Evolutionary conservation across 2,888 invertebrate genomes (phyloP).

Genomic region (Mesorhabditis belari): DNA sequence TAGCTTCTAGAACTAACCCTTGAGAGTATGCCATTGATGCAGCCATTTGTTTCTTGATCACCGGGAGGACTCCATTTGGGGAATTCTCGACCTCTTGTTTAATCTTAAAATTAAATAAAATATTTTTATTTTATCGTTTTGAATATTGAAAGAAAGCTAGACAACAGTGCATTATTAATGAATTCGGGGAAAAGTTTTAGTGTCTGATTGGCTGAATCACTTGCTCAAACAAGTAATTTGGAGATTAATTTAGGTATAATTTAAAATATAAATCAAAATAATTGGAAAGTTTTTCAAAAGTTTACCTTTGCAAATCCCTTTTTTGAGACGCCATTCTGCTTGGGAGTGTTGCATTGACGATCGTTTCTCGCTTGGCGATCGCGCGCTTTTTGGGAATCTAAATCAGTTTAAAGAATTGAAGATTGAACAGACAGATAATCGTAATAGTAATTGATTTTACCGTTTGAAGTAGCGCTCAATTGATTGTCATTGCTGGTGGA

Average conservation of each 20-base stretch:
- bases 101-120: too few relatives aligned
- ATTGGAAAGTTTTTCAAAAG: too few relatives aligned
- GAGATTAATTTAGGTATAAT: too few relatives aligned
- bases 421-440: neutral
- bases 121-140: too few relatives aligned
- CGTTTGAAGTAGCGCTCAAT: too few relatives aligned
- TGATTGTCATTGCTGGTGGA: neutral
- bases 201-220: too few relatives aligned
- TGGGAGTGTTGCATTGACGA: conserved; percentile 1
- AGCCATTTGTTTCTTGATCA: neutral
- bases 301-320: neutral
- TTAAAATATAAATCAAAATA: too few relatives aligned
- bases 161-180: too few relatives aligned
- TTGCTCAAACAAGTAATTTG: too few relatives aligned
- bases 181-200: too few relatives aligned
- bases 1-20: too few relatives aligned
- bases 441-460: neutral
- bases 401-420: neutral
- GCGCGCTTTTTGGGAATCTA: conserved; percentile 8
- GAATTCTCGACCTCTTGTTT: neutral
- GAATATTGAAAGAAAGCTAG: too few relatives aligned
- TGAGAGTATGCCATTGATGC: neutral
- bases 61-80: neutral
- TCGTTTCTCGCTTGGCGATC: conserved; percentile 12
- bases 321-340: neutral